Evolutionary conservation across 2,113 vertebrate species (phyloP).

Genomic region (Grantiella picta): DNA sequence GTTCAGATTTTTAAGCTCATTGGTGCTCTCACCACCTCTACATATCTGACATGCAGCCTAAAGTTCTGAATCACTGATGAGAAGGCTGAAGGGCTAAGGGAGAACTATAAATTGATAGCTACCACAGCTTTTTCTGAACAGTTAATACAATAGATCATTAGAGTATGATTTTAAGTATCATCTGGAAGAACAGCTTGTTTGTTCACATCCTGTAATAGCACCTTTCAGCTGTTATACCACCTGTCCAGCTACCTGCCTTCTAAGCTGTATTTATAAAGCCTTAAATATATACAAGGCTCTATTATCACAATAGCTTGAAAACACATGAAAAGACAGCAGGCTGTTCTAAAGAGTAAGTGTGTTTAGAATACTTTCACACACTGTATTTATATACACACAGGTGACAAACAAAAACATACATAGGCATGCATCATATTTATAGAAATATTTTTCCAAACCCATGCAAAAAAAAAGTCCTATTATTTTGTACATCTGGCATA

Average conservation of each 20-base stretch:
- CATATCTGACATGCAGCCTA: neutral
- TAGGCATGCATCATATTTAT: neutral
- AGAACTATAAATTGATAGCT: neutral
- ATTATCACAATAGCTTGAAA: neutral
- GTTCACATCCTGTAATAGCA: neutral
- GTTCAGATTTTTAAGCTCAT: neutral
- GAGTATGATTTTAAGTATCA: neutral
- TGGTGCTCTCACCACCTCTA: neutral
- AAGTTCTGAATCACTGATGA: neutral
- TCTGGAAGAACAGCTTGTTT: neutral
- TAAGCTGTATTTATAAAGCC: neutral
- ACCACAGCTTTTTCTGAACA: neutral
- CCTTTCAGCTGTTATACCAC: neutral
- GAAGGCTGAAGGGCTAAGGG: neutral
- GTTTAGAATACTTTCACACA: neutral
- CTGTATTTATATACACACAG: neutral
- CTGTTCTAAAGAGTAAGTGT: neutral
- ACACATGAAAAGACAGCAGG: neutral
- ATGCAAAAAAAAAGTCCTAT: neutral
- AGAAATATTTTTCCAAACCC: neutral
- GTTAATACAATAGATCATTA: neutral
- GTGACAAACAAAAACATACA: neutral
- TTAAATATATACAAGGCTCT: neutral
- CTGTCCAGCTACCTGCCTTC: neutral
- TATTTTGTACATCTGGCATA: neutral